Evolutionary conservation across 2,797 vertebrate species (phyloP).

Genomic region (Rhynchotus rufescens): DNA sequence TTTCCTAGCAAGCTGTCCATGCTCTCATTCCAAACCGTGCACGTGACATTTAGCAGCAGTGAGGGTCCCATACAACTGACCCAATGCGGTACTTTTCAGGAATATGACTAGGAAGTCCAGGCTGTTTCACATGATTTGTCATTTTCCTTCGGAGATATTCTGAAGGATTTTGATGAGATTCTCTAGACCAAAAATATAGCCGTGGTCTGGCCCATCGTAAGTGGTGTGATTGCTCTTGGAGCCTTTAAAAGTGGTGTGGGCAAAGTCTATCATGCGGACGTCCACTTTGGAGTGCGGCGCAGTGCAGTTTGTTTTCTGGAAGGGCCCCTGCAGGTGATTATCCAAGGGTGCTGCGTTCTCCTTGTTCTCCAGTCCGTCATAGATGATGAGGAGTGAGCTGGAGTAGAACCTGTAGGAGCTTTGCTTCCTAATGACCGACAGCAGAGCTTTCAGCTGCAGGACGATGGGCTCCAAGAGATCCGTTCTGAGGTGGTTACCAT

Average conservation of each 20-base stretch:
- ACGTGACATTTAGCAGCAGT: background rate
- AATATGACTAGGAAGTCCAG: background rate
- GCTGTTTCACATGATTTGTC: background rate
- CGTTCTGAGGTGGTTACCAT: conserved; percentile 54
- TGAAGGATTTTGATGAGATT: conserved; percentile 83
- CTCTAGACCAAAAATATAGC: conserved; percentile 84
- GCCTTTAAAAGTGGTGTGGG: conserved; percentile 81
- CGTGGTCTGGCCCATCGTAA: conserved; percentile 78
- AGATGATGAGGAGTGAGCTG: conserved; percentile 84
- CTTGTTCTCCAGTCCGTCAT: conserved; percentile 74
- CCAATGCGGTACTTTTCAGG: background rate
- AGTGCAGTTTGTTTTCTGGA: background rate
- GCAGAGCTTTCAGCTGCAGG: conserved; percentile 71
- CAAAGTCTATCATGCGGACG: conserved; percentile 84
- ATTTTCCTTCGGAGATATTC: conserved; percentile 70
- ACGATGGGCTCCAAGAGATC: conserved; percentile 80
- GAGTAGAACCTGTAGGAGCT: conserved; percentile 84
- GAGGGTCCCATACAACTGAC: background rate
- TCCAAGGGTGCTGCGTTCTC: background rate
- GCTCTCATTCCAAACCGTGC: background rate
- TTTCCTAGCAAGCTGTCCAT: background rate
- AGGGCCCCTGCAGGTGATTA: background rate
- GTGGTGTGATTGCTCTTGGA: conserved; percentile 55
- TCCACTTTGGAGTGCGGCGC: conserved; percentile 42
- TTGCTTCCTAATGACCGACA: conserved; percentile 76